Base-by-base conservation (phyloP, 30 jellyfish, hydroid and myxozoan species). In the Morbakka virulenta region DNA sequence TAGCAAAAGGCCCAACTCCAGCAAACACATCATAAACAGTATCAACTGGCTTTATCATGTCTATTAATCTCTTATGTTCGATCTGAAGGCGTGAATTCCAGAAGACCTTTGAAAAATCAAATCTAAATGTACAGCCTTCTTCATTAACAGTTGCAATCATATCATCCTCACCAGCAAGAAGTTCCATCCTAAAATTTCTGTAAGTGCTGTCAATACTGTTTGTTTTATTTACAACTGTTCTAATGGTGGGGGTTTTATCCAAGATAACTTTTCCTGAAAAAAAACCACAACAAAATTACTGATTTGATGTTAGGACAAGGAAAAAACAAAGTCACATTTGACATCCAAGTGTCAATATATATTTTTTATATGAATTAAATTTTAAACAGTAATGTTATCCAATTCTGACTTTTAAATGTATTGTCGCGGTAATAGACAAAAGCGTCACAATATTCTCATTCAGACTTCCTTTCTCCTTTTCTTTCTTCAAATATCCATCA, bases 1-100 rank as follows among this genome's bases (percentile, higher is more conserved):
- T 79, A 20, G 97, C 89, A 84, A 94, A 94, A 2, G 99, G 99
- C 28, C 99, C 99, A 74, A 94, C 99, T 11, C 99, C 99, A 0
- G 97, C 97, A 82, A 88, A 87, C 28, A 88, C 99, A 83, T 94
- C 99, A 79, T 74, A 81, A 64, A 94, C 96, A 51, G 78, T 74
- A 70, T 89, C 97, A 13, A 34, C 69, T 24, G 80, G 78, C 32
- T 72, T 72, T n/a, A 94, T 49, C 22, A 64, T 32, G 28, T 87
- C 84, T 2, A 78, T 86, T 31, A 94, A 73, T 34, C 97, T 64
- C 41, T 79, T 72, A 57, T 88, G 99, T 49, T 87, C 99, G 17
- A 95, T 78, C 41, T 94, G 96, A 34, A 94, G 65, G 26, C 97
- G 68, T 23, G 99, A 94, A 76, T 94, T 94, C 99, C 99, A 94